Evolutionary conservation across 2,797 vertebrate species (phyloP), one percentile per base, ranked within the genome.

Genomic region (Danionella dracula): DNA sequence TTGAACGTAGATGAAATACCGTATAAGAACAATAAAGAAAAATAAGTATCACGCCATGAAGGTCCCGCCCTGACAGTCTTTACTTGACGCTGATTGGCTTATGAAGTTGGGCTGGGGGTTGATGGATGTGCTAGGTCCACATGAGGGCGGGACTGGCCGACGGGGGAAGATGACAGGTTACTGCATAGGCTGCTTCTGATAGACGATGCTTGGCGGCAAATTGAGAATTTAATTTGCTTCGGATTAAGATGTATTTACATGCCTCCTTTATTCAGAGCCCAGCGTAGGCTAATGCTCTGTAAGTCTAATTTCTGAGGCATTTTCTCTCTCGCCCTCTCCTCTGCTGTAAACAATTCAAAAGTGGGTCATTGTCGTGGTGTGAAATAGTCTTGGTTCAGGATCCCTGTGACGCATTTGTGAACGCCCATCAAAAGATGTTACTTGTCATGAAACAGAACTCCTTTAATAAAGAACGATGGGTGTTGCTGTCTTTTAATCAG

Each of bases 351-450:
- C 70, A 74, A 42, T 48, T 59, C 57, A 37, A 32, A 75, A 65
- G 68, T 83, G 76, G 83, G 78, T 81, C 80, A 78, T 16, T 38
- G 48, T 23, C n/a, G 35, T 45, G 45, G 74, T 69, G 70, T 76
- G 69, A 32, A 61, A 54, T 48, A 53, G 61, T 19, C 38, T 13
- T 15, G 23, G 23, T 59, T 59, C 40, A n/a, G 23, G 34, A 50
- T 49, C 45, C 19, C 31, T 65, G 45, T 9, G 1, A 57, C 44
- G 54, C 60, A 57, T 15, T 21, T 21, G 1, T 4, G 5, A 19
- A 48, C 4, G 11, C n/a, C n/a, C n/a, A n/a, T n/a, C n/a, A n/a
- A n/a, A n/a, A n/a, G n/a, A n/a, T n/a, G n/a, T n/a, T n/a, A n/a
- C n/a, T n/a, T n/a, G n/a, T n/a, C n/a, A n/a, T n/a, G n/a, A n/a